Percentiles rank a stretch among this genome's conserved stretches.
These are phyloP conservation scores for Idaea biselata DNA, from an alignment of 2,888 invertebrate genomes.

Conservation along the genomic window DNA sequence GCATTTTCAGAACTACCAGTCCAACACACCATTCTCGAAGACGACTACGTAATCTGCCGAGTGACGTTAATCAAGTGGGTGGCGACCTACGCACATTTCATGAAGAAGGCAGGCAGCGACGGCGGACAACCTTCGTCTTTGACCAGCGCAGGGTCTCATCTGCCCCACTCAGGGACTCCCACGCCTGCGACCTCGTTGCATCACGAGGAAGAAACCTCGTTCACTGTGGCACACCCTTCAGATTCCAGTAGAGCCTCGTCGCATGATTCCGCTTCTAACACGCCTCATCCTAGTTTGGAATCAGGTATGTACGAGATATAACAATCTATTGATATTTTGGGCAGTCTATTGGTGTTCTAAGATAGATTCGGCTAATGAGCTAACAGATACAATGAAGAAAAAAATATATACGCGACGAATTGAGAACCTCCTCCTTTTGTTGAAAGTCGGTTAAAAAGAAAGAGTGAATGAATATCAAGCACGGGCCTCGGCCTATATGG, in stretches of 20 bases:
- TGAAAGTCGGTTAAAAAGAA: too few species aligned
- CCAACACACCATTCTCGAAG: slow-evolving; percentile 86
- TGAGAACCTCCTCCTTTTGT: too few species aligned
- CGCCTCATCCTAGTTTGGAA: slow-evolving; percentile 82
- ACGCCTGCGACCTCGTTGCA: slow-evolving; percentile 64
- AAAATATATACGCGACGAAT: too few species aligned
- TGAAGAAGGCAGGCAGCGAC: slow-evolving; percentile 81
- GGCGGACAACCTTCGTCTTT: slow-evolving; percentile 72
- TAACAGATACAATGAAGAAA: too few species aligned
- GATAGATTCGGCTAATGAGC: too few species aligned
- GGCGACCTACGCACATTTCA: slow-evolving; percentile 89
- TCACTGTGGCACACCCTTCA: slow-evolving; percentile 70
- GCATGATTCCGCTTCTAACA: slow-evolving; percentile 74
- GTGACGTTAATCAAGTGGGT: slow-evolving; percentile 95
- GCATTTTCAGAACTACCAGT: slow-evolving; percentile 84
- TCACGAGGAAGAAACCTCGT: slow-evolving; percentile 75
- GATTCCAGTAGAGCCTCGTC: slow-evolving; percentile 76
- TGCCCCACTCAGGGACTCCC: slow-evolving; percentile 62
- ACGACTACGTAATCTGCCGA: slow-evolving; percentile 85
- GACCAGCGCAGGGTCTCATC: slow-evolving; percentile 68
- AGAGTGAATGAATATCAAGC: too few species aligned
- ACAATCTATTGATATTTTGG: not conserved
- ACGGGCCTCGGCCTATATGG: too few species aligned
- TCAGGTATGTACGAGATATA: slow-evolving; percentile 66
- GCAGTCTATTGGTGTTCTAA: too few species aligned